A percentile compares a stretch with the other conserved stretches of the same genome.
These are phyloP conservation scores for Phrynosoma blainvillii DNA, from an alignment of 2,113 vertebrate genomes.

Conservation along the genomic window DNA sequence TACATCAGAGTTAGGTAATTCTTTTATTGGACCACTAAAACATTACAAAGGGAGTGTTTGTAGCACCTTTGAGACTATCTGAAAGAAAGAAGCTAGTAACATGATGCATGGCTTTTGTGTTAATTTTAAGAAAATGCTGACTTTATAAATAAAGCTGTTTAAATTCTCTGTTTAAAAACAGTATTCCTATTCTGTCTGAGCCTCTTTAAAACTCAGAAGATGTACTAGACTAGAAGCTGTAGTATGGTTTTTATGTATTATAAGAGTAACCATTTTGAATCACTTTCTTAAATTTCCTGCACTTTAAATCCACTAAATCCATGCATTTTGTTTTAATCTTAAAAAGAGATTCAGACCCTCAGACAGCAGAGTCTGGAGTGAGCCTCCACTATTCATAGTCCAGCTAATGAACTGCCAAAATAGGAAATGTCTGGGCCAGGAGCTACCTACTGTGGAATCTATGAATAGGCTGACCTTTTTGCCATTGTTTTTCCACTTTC, in stretches of 20 bases:
- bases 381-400: slow-evolving; percentile 24
- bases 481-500: slow-evolving; percentile 42
- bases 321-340: not conserved
- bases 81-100: no score
- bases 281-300: not conserved
- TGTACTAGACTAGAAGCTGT: not conserved
- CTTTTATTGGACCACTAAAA: no score
- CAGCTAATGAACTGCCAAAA: slow-evolving; percentile 27
- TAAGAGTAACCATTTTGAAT: not conserved
- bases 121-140: not conserved
- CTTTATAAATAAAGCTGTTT: not conserved
- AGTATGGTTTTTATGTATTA: not conserved
- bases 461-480: slow-evolving; percentile 38
- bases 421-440: slow-evolving; percentile 43
- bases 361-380: slow-evolving; percentile 9
- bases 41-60: no score
- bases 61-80: no score
- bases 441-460: slow-evolving; percentile 44
- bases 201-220: not conserved
- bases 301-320: not conserved
- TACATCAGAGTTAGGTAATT: no score
- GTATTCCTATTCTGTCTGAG: not conserved
- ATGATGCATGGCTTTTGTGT: not conserved
- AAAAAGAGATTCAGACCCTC: slow-evolving; percentile 3
- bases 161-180: not conserved